These are phyloP conservation scores for Betta splendens DNA, from an alignment of 2,797 vertebrate genomes.

Conservation along the genomic window DNA sequence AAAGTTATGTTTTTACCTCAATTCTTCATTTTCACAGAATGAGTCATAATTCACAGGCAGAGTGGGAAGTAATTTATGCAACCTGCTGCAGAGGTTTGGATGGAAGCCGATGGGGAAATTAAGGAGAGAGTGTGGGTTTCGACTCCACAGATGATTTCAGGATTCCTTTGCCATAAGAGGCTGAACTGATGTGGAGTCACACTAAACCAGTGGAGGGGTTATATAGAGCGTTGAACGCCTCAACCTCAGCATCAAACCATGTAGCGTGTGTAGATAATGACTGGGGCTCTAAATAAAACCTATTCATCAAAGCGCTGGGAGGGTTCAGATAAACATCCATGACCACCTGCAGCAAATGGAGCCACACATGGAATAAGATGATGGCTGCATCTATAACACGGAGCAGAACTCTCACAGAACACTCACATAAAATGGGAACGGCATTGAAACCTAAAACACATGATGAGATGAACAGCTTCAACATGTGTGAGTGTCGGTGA, in stretches of 20 bases:
- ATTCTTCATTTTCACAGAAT: constrained; percentile 28
- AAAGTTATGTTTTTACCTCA: not conserved
- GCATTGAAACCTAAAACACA: no score
- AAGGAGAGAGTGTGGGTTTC: constrained; percentile 14
- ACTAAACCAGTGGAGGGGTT: not conserved
- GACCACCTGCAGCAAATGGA: no score
- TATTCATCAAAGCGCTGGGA: no score
- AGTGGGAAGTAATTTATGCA: constrained; percentile 45
- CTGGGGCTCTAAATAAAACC: not conserved
- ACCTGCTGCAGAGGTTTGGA: constrained; percentile 52
- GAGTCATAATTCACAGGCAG: constrained; percentile 36
- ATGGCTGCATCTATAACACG: no score
- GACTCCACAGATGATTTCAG: constrained; percentile 22
- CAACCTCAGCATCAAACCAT: not conserved
- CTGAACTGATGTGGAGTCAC: not conserved
- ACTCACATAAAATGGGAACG: no score
- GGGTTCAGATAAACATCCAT: no score
- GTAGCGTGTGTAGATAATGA: not conserved
- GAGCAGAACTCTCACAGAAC: no score
- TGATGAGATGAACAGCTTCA: not conserved
- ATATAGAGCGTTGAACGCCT: no score
- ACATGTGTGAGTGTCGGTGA: not conserved
- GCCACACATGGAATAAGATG: no score
- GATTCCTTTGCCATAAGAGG: constrained; percentile 5
- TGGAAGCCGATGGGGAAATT: constrained; percentile 30